A percentile compares a stretch with the other conserved stretches of the same genome.
These are phyloP conservation scores for Dioctria rufipes DNA, from an alignment of 2,888 invertebrate species.

Conservation along the genomic window DNA sequence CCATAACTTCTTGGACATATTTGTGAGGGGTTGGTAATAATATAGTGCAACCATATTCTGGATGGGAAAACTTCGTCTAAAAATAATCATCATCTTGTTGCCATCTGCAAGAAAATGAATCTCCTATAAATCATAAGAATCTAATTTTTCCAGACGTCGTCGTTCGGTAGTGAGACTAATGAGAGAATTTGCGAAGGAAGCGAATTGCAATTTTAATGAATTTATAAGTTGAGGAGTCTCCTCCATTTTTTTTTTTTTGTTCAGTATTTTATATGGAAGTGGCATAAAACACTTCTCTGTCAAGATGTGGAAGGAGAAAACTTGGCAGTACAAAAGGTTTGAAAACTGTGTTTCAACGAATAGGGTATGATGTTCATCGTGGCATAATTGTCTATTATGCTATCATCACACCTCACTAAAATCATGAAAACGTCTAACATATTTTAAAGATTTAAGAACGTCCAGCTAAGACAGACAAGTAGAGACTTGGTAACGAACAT, in stretches of 20 bases:
- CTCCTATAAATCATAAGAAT: slow-evolving; percentile 32
- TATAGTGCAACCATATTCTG: neutral
- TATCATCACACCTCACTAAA: slow-evolving; percentile 26
- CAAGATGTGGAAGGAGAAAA: too few species aligned
- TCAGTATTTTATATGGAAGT: too few species aligned
- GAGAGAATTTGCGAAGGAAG: slow-evolving; percentile 27
- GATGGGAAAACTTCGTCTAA: slow-evolving; percentile 1
- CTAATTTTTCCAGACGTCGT: slow-evolving; percentile 26
- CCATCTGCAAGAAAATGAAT: slow-evolving; percentile 1
- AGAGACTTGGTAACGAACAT: slow-evolving; percentile 9
- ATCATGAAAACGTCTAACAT: slow-evolving; percentile 20
- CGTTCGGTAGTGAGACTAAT: slow-evolving; percentile 24
- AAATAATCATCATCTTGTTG: too few species aligned
- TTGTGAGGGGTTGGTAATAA: too few species aligned
- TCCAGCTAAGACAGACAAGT: neutral
- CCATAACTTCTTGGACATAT: too few species aligned
- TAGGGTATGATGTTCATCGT: neutral
- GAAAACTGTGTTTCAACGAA: slow-evolving; percentile 1
- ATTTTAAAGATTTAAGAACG: neutral
- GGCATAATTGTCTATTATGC: neutral
- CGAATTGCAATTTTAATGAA: slow-evolving; percentile 32
- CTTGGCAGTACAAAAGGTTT: neutral
- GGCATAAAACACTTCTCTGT: too few species aligned
- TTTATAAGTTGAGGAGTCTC: slow-evolving; percentile 14
- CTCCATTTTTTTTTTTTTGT: slow-evolving; percentile 1